These are phyloP conservation scores for Akabosia matsudoensis DNA, from an alignment of 1,140 invertebrate genomes.

Conservation along the genomic window DNA sequence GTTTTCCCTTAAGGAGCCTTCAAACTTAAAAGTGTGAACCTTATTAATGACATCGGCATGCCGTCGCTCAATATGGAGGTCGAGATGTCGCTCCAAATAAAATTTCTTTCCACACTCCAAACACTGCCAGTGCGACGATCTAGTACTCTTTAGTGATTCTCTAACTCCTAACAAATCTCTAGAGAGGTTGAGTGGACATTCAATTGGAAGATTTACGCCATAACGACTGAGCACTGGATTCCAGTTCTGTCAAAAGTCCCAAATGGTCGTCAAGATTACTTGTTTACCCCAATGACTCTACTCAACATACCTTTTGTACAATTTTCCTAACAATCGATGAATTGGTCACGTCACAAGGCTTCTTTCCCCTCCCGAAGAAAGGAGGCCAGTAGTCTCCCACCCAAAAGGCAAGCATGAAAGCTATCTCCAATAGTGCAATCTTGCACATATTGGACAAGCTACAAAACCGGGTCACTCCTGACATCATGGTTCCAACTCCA, in stretches of 20 bases:
- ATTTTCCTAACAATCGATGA: constrained; percentile 82
- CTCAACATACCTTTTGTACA: constrained; percentile 66
- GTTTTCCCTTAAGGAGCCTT: no score
- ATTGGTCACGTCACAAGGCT: constrained; percentile 54
- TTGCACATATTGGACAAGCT: constrained; percentile 41
- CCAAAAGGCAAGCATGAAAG: constrained; percentile 44
- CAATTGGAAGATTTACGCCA: constrained; percentile 74
- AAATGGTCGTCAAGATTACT: background rate
- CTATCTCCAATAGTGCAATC: constrained; percentile 41
- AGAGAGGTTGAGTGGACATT: constrained; percentile 82
- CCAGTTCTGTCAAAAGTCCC: constrained; percentile 68
- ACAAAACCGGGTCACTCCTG: constrained; percentile 45
- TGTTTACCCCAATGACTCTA: background rate
- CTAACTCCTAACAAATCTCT: constrained; percentile 82
- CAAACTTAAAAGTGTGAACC: constrained; percentile 62
- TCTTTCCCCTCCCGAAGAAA: constrained; percentile 29
- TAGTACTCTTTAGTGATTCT: constrained; percentile 75
- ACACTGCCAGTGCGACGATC: constrained; percentile 84
- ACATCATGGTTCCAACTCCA: constrained; percentile 39
- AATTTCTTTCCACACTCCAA: constrained; percentile 89
- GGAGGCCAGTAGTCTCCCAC: constrained; percentile 43
- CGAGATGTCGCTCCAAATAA: constrained; percentile 80
- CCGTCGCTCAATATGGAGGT: constrained; percentile 83
- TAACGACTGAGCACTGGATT: constrained; percentile 80
- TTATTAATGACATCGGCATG: constrained; percentile 81